Conservation (phyloP, 2,797 vertebrate genomes). For the Triplophysa bombifrons region DNA sequence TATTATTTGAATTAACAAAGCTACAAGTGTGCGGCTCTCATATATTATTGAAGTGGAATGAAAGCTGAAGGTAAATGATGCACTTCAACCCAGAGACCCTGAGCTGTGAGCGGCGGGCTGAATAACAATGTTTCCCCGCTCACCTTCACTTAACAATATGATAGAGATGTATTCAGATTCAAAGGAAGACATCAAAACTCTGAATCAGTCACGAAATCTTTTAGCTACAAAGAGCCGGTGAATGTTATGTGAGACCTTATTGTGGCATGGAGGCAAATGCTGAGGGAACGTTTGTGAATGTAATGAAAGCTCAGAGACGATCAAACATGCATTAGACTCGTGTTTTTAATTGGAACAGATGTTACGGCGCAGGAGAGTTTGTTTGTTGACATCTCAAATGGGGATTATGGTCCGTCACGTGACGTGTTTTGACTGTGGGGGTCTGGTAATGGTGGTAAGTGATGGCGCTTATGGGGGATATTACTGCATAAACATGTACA, state of each 20-base stretch:
- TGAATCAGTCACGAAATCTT: conserved; percentile 32
- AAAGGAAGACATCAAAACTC: conserved; percentile 1
- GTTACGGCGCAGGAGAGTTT: background rate
- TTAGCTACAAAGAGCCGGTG: background rate
- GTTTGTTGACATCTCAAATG: conserved; percentile 11
- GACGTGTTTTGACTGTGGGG: background rate
- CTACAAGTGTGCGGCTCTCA: background rate
- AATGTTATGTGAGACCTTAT: conserved; percentile 20
- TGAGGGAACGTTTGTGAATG: background rate
- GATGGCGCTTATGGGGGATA: background rate
- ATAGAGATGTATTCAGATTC: conserved; percentile 42
- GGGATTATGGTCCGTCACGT: background rate
- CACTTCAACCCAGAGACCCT: conserved; percentile 5
- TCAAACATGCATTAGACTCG: background rate
- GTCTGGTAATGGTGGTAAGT: conserved; percentile 2
- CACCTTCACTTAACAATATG: conserved; percentile 19
- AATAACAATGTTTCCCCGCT: background rate
- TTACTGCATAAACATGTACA: background rate
- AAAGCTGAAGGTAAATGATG: conserved; percentile 24
- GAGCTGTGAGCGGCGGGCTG: background rate
- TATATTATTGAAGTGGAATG: conserved; percentile 6
- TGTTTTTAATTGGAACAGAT: conserved; percentile 28
- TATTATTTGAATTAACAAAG: conserved; percentile 16
- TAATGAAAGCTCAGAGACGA: background rate
- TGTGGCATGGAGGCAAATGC: background rate